Percentiles rank a stretch among this genome's conserved stretches.
phyloP scores from a whole-genome alignment of 2,797 vertebrate species.

The Babyrousa celebensis region DNA sequence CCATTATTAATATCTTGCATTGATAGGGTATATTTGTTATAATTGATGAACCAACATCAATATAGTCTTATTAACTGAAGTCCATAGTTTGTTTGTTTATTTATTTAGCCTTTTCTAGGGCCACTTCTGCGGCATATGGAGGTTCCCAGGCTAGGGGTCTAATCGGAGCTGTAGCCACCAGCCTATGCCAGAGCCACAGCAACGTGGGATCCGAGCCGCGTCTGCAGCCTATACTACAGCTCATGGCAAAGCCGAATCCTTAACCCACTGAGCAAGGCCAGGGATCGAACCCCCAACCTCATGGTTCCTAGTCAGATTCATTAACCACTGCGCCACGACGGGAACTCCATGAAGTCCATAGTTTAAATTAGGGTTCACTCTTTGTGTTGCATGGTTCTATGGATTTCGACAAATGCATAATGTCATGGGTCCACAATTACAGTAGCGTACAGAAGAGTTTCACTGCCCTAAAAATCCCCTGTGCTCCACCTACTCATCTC shows the following conservation, averaged over 20 bases:
- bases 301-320: no score
- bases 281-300: no score
- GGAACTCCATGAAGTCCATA: background rate
- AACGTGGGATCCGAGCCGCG: no score
- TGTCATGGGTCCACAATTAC: background rate
- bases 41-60: background rate
- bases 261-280: no score
- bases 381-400: background rate
- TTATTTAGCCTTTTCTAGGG: no score
- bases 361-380: slow-evolving; percentile 19
- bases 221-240: no score
- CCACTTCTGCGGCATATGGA: no score
- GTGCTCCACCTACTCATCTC: background rate
- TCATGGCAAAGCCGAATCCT: no score
- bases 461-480: background rate
- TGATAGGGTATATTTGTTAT: background rate
- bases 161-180: no score
- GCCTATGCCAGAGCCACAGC: no score
- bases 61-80: slow-evolving; percentile 20
- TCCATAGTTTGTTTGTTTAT: background rate
- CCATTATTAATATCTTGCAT: background rate
- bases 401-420: background rate
- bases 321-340: no score
- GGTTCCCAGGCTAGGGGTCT: no score
- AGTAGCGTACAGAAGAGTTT: background rate